A percentile compares a stretch with the other conserved stretches of the same genome.
Evolutionary conservation across 2,797 vertebrate species (phyloP).

Genomic region (Rousettus madagascariensis): DNA sequence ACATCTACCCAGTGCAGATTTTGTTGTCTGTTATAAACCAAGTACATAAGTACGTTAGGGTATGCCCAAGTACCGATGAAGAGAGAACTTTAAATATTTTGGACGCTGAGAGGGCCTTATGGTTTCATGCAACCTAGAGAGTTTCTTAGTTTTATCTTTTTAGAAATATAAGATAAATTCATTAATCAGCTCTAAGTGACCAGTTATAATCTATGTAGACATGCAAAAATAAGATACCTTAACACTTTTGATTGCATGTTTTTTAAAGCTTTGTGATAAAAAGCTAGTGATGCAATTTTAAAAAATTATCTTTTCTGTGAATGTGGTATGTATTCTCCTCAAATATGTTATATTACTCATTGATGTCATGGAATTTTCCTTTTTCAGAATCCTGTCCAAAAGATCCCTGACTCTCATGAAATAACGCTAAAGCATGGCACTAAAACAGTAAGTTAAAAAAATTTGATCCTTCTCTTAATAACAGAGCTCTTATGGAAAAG

Average conservation of each 20-base stretch:
- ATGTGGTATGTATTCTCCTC: background rate
- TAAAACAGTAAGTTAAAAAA: constrained; percentile 90
- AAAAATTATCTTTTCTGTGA: background rate
- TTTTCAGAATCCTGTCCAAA: constrained; percentile 93
- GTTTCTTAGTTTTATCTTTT: constrained; percentile 34
- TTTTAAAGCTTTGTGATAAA: constrained; percentile 33
- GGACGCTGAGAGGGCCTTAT: background rate
- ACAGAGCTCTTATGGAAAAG: background rate
- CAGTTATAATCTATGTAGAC: background rate
- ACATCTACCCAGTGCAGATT: background rate
- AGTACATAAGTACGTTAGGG: background rate
- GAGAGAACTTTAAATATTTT: constrained; percentile 14
- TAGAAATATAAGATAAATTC: constrained; percentile 25
- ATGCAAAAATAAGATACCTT: background rate
- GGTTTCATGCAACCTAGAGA: background rate
- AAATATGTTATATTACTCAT: background rate
- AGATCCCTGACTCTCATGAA: constrained; percentile 97
- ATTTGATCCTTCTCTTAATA: background rate
- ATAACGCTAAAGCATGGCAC: constrained; percentile 95
- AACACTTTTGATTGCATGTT: background rate
- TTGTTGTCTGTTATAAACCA: constrained; percentile 13
- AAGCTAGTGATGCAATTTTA: background rate
- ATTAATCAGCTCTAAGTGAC: constrained; percentile 8
- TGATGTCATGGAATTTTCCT: constrained; percentile 53
- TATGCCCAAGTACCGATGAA: background rate